phyloP scores from a whole-genome alignment of 1,140 invertebrate genomes.

The Drosophila seguyi region DNA sequence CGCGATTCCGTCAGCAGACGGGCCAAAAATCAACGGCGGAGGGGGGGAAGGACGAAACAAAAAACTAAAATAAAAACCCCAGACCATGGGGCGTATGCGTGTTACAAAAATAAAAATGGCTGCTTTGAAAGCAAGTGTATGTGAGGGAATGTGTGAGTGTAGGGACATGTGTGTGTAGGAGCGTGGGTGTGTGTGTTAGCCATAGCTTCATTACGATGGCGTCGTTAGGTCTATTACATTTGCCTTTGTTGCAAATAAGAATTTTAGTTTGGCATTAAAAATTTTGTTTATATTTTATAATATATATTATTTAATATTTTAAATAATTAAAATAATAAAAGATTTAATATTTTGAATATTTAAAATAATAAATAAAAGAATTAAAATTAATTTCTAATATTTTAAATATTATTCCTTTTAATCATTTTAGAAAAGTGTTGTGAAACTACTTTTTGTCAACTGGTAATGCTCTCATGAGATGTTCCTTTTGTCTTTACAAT shows the following conservation, averaged over 20 bases:
- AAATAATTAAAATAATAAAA: too few relatives aligned
- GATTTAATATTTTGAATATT: too few relatives aligned
- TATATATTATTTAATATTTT: not conserved
- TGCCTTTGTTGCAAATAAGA: too few relatives aligned
- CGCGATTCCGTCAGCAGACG: conserved; percentile 55
- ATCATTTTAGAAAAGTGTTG: too few relatives aligned
- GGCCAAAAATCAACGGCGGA: not conserved
- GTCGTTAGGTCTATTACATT: conserved; percentile 61
- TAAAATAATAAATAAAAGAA: too few relatives aligned
- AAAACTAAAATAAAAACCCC: not conserved
- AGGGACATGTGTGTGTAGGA: not conserved
- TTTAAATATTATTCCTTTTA: too few relatives aligned
- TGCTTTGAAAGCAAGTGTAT: conserved; percentile 11
- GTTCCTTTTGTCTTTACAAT: conserved; percentile 33
- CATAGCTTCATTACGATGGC: conserved; percentile 71
- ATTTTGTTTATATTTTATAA: too few relatives aligned
- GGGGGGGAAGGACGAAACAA: too few relatives aligned
- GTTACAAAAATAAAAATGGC: conserved; percentile 75
- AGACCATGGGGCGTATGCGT: conserved; percentile 60
- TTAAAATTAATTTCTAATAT: too few relatives aligned
- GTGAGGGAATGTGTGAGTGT: not conserved
- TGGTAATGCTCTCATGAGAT: not conserved
- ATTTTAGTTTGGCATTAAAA: conserved; percentile 12
- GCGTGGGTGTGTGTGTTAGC: conserved; percentile 9
- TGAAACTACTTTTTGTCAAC: too few relatives aligned